Base-by-base conservation (phyloP, 1,140 invertebrate species). In the Chelonus insularis region DNA sequence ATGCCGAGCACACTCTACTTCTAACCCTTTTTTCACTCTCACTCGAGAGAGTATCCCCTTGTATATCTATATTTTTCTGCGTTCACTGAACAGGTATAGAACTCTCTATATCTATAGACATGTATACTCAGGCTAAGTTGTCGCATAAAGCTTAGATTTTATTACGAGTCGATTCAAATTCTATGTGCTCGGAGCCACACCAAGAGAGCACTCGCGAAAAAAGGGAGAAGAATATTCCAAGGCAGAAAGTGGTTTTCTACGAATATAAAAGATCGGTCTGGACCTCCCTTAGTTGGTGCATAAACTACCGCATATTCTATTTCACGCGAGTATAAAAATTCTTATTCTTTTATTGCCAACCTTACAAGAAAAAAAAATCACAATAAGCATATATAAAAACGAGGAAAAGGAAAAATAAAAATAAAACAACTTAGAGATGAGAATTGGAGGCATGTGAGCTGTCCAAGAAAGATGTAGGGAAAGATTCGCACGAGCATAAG, bases 161-260 rank as follows among this genome's bases (percentile, higher is more conserved):
- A 81, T 82, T 81, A 72, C 76, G 68, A 70, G 72, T 70, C 75
- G 79, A 79, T 81, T 81, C 76, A 77, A 81, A 81, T 82, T 80
- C 80, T 76, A 69, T 54, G 45, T 55, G 51, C 59, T 16, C 16
- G 18, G 52, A 55, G 29, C 50, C 14, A 18, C 6, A 0, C 12
- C 52, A 16, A 68, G 68, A 70, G 68, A 66, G 72, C 71, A 65
- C 23, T 29, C 32, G 37, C 23, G 32, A 60, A 45, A 48, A 57
- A 57, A 57, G 60, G 41, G 14, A 51, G 37, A 58, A 55, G 39
- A 43, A 41, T 34, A 52, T 51, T 60, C 11, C 51, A 29, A 34
- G 58, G 50, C 23, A 56, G 12, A 16, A 56, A 41, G 21, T 20
- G 25, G 39, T 60, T 47, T 8, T 48, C 57, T 47, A 39, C 18